Evolutionary conservation across 2,888 invertebrate species (phyloP).

Genomic region (Drosophila melanocephala): DNA sequence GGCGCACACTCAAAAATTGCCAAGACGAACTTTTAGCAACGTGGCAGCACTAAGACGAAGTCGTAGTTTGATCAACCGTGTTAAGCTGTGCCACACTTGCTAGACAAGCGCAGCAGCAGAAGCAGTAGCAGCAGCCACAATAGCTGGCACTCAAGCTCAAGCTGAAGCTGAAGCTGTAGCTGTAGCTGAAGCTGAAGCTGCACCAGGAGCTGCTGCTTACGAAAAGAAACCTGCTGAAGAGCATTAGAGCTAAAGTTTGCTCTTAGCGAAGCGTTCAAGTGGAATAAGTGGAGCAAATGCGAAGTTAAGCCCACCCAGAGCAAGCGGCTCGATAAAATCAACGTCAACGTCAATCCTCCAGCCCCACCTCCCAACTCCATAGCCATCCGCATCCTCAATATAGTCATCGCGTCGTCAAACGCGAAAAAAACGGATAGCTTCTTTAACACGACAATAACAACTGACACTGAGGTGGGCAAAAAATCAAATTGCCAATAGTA

Average conservation of each 20-base stretch:
- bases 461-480: conserved; percentile 22
- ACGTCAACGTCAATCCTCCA: conserved; percentile 3
- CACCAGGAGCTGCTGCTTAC: conserved; percentile 5
- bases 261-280: conserved; percentile 71
- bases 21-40: conserved; percentile 39
- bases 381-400: conserved; percentile 8
- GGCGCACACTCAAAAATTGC: conserved; percentile 39
- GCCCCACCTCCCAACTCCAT: not conserved
- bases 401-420: conserved; percentile 15
- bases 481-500: not conserved
- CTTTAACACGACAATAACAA: conserved; percentile 22
- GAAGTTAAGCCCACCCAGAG: conserved; percentile 39
- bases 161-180: not conserved
- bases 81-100: conserved; percentile 34
- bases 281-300: conserved; percentile 72
- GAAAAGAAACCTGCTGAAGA: conserved; percentile 45
- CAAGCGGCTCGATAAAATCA: conserved; percentile 12
- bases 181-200: conserved; percentile 6
- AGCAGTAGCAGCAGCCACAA: not conserved
- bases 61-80: conserved; percentile 26
- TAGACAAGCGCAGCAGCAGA: conserved; percentile 9
- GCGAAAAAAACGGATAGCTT: conserved; percentile 20
- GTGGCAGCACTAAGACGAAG: conserved; percentile 15
- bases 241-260: conserved; percentile 64
- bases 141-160: conserved; percentile 10